Percentiles rank a stretch among this genome's conserved stretches.
These are phyloP conservation scores for Aleiodes sp. DNA, from an alignment of 1,140 invertebrate genomes.

Conservation along the genomic window DNA sequence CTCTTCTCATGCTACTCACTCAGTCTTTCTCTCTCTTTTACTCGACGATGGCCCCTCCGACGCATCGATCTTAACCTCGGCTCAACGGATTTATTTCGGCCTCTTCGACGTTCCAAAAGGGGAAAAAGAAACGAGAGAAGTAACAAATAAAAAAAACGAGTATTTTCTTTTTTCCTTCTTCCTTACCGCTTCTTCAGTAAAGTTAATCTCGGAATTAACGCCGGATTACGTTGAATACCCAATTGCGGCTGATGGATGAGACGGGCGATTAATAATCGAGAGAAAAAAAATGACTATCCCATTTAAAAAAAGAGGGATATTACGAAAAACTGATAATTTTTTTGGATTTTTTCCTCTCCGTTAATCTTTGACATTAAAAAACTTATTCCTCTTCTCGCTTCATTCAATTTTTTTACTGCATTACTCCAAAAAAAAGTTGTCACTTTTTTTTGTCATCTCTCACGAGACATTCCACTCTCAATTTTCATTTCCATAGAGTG, in stretches of 20 bases:
- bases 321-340: not conserved
- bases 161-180: slow-evolving; percentile 10
- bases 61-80: slow-evolving; percentile 49
- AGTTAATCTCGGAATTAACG: slow-evolving; percentile 39
- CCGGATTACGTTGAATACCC: slow-evolving; percentile 27
- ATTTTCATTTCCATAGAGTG: not conserved
- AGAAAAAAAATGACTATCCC: not conserved
- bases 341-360: not conserved
- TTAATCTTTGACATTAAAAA: too few relatives aligned
- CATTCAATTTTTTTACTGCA: too few relatives aligned
- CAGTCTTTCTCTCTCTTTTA: not conserved
- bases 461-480: not conserved
- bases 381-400: too few relatives aligned
- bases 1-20: slow-evolving; percentile 9
- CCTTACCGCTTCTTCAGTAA: not conserved
- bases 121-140: not conserved
- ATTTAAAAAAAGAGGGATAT: not conserved
- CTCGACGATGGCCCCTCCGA: slow-evolving; percentile 25
- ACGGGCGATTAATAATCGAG: slow-evolving; percentile 32
- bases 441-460: not conserved
- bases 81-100: slow-evolving; percentile 52
- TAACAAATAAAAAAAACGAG: slow-evolving; percentile 10
- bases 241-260: slow-evolving; percentile 36
- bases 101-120: slow-evolving; percentile 26
- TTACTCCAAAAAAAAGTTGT: too few relatives aligned